Base-by-base conservation (phyloP, 1,140 invertebrate genomes). In the Polypedilum vanderplanki region DNA sequence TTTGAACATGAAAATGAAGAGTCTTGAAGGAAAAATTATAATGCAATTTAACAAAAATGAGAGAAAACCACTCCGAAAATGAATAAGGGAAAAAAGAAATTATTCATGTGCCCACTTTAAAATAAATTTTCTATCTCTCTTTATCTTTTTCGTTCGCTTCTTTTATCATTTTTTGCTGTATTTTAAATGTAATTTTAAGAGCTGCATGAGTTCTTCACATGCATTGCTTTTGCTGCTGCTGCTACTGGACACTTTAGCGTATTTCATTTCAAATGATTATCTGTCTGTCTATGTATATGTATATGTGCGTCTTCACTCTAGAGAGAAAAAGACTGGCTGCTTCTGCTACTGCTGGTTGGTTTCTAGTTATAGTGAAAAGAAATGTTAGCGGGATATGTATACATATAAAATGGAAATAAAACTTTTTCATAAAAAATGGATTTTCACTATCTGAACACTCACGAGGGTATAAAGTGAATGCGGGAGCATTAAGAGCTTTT, bases 261-360 rank as follows among this genome's bases (percentile, higher is more conserved):
- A 57, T 57, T 57, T 57, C 46, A 57, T 57, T 57, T 57, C 46
- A 57, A 57, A n/a, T 57, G 12, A 57, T 57, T 57, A n/a, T 57
- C 46, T 33, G 24, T 33, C 24, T 33, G 24, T 33, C 24, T 33
- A 1, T 33, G 24, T 33, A 33, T 3, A 33, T 33, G 1, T 33
- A 5, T 33, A 5, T 33, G 24, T 33, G 24, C 46, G 3, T 57
- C 46, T 57, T 57, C 15, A 57, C 9, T 57, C n/a, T 57, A 57
- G 12, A n/a, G 46, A 57, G 15, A n/a, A n/a, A n/a, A n/a, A n/a
- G n/a, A n/a, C n/a, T n/a, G n/a, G n/a, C 46, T 57, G n/a, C 24
- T 33, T 3, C 24, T 33, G 24, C 24, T 33, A 5, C 24, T 33
- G 24, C 24, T 33, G 24, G 24, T 33, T 33, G 24, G n/a, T n/a